phyloP scores from a whole-genome alignment of 2,113 vertebrate genomes.

The Catagonus wagneri region DNA sequence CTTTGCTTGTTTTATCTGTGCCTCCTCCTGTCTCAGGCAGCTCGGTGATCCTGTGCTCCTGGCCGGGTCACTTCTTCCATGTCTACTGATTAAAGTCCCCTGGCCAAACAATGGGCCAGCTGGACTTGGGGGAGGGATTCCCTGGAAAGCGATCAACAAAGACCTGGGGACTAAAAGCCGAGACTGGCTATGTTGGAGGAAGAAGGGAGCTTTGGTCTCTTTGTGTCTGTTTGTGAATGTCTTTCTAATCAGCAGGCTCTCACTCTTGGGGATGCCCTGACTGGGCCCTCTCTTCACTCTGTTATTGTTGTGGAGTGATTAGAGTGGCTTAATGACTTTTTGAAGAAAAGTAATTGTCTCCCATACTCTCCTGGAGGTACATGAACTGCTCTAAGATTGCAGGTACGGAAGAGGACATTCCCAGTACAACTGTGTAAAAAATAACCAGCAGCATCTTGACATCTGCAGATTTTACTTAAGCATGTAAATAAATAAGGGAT shows the following conservation, averaged over 20 bases:
- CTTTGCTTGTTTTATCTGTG: neutral
- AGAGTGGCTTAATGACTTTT: neutral
- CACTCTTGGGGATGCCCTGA: neutral
- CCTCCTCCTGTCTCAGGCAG: neutral
- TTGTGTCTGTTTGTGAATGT: neutral
- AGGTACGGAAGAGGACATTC: neutral
- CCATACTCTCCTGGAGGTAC: neutral
- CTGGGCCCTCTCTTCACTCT: neutral
- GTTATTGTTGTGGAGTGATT: neutral
- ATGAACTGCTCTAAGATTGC: neutral
- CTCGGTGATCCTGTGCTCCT: neutral
- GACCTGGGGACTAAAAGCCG: neutral
- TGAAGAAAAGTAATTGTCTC: slow-evolving; percentile 1
- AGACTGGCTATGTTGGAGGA: neutral
- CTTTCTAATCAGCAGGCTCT: neutral
- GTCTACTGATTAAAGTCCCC: neutral
- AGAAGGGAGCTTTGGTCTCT: neutral
- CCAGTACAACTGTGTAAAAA: neutral
- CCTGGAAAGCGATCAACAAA: neutral
- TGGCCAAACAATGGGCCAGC: neutral
- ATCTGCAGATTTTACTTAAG: neutral
- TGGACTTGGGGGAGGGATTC: neutral
- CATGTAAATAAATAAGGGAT: fast-evolving
- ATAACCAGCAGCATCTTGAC: neutral
- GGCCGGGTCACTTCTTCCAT: neutral